A percentile compares a stretch with the other conserved stretches of the same genome.
Evolutionary conservation across 2,888 invertebrate genomes (phyloP).

Genomic region (Cheilosia pagana): DNA sequence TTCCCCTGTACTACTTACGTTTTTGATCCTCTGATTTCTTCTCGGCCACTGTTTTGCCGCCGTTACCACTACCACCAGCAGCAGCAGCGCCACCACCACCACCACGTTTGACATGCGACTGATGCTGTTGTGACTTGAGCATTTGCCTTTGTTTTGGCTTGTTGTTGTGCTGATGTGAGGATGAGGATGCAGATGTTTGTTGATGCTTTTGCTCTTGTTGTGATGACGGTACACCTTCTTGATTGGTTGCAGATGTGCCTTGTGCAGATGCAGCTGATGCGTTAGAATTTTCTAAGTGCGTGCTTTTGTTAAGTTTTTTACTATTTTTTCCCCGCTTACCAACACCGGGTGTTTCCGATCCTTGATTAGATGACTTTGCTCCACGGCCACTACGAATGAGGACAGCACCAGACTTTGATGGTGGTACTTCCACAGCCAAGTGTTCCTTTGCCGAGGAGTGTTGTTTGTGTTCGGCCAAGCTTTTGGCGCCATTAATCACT

Average conservation of each 20-base stretch:
- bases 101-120: constrained; percentile 79
- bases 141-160: constrained; percentile 79
- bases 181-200: constrained; percentile 46
- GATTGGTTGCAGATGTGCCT: constrained; percentile 71
- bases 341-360: constrained; percentile 67
- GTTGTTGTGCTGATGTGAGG: constrained; percentile 71
- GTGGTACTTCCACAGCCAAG: constrained; percentile 74
- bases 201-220: constrained; percentile 54
- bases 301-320: constrained; percentile 79
- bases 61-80: constrained; percentile 75
- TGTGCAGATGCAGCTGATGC: constrained; percentile 76
- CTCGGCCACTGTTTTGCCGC: constrained; percentile 76
- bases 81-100: constrained; percentile 51
- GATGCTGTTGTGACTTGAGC: constrained; percentile 79
- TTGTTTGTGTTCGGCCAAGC: constrained; percentile 74
- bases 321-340: constrained; percentile 80
- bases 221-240: constrained; percentile 46
- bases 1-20: constrained; percentile 54
- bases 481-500: constrained; percentile 79
- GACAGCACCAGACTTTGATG: constrained; percentile 66
- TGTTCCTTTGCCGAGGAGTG: constrained; percentile 65
- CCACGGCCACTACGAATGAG: constrained; percentile 80
- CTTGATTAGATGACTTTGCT: constrained; percentile 63
- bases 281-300: constrained; percentile 74
- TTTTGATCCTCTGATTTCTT: constrained; percentile 70